Base-by-base conservation (phyloP, 2,888 invertebrate genomes). In the Troides oblongomaculatus region DNA sequence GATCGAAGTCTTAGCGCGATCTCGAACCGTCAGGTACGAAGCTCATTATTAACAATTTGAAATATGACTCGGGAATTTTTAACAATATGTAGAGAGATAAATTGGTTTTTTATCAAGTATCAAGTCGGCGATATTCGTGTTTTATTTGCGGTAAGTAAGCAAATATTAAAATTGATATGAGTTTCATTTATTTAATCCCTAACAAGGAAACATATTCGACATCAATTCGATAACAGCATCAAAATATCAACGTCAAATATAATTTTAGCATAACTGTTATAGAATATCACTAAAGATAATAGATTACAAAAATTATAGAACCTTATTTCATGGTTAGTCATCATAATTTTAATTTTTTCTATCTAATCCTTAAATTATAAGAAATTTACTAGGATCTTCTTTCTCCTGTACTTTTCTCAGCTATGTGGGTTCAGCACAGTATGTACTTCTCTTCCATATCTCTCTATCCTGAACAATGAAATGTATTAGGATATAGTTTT, bases 1-100 rank as follows among this genome's bases (percentile, higher is more conserved):
- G 92, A 92, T 92, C 90, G 91, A 89, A 90, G 91, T 90, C 92
- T 91, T 92, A 92, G 90, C 90, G 92, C 91, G 92, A 92, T 91
- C 91, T 91, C 89, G 79, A 88, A 88, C 87, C 89, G 89, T 92
- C 92, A 92, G 92, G 91, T 90, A 92, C 90, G 85, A 82, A 84
- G 89, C 89, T 91, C 91, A 92, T 92, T 91, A 91, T 90, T 90
- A 91, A 89, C 87, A 87, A 87, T 90, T 89, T 91, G 90, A 92
- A 90, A 88, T 91, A 92, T 92, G 90, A 88, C 88, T 89, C 81
- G 85, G 85, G 83, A 81, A 83, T 87, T 89, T 89, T 87, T 82
- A 86, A 86, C 83, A 85, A 83, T 86, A 76, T 77, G 81, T 84
- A 80, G 77, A 81, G 77, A 82, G 78, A 85, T 85, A 85, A 86